Base-by-base conservation (phyloP, 2,113 vertebrate genomes). In the Neodontobutis hainanensis region DNA sequence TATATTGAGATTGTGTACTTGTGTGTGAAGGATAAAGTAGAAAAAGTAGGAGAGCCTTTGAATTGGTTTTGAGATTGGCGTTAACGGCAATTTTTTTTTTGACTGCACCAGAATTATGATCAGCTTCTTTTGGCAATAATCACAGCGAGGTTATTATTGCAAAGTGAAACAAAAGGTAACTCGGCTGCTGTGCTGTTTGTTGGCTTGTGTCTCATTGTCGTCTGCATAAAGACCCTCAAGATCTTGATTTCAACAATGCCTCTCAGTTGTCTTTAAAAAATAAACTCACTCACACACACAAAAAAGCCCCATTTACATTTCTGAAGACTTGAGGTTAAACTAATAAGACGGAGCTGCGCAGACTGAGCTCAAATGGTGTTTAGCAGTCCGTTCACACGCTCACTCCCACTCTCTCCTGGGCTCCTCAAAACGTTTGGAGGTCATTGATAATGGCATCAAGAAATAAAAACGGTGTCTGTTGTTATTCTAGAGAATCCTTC, bases 401-500 rank as follows among this genome's bases (percentile, higher is more conserved):
- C 4, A 0, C 15, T 40, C 19, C 9, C 7, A 1, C 19, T 32
- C 43, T 65, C 60, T 62, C 58, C 35, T 8, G 3, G 27, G 57
- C 42, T 43, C 52, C 52, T 72, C 34, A 44, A 40, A 71, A 60
- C 42, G 15, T 36, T n/a, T 72, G 15, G 72, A 83, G 69, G 80
- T 83, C 75, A 61, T 68, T 61, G 49, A 73, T 78, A 78, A 82
- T 81, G 43, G 58, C 44, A 50, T 62, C 64, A 62, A 79, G 45
- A 70, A 73, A 78, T 63, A 58, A 72, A 83, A 75, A 65, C 14
- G 47, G 58, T 15, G 15, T 56, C 51, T 80, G 73, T 82, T 85
- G 77, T 88, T 86, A 76, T 86, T 83, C 61, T 19, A 68, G 50
- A 45, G 56, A 60, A 70, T 80, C 56, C 67, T 14, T 75, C 50